Conservation (phyloP, 1,140 invertebrate genomes). For the Pinna nobilis region DNA sequence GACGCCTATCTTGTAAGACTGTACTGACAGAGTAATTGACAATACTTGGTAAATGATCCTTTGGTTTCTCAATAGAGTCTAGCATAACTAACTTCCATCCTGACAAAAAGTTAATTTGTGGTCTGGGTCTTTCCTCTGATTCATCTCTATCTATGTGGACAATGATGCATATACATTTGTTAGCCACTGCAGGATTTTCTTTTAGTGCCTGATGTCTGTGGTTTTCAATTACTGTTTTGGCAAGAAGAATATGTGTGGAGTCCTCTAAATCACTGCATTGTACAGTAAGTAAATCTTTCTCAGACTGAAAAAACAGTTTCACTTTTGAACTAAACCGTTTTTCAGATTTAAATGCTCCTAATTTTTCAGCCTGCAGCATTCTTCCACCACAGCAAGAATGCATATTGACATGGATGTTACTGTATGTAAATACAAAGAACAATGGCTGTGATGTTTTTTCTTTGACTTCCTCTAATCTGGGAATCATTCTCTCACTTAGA, state of each 20-base stretch:
- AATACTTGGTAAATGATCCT: constrained; percentile 18
- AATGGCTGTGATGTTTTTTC: no score
- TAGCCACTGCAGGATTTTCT: neutral
- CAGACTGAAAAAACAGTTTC: constrained; percentile 40
- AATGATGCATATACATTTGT: constrained; percentile 50
- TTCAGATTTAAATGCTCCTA: constrained; percentile 55
- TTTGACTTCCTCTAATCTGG: no score
- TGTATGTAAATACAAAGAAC: no score
- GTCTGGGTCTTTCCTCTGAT: neutral
- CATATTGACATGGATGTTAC: no score
- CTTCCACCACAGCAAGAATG: no score
- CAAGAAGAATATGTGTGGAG: constrained; percentile 45
- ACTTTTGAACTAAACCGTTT: constrained; percentile 45
- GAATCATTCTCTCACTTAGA: no score
- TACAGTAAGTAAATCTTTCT: constrained; percentile 30
- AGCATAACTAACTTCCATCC: constrained; percentile 51
- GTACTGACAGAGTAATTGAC: constrained; percentile 18
- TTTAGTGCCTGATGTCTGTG: constrained; percentile 14
- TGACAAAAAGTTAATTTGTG: constrained; percentile 51
- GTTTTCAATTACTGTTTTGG: constrained; percentile 52
- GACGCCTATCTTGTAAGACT: constrained; percentile 34
- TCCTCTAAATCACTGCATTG: constrained; percentile 45
- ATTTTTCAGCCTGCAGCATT: constrained; percentile 39
- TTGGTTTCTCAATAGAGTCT: constrained; percentile 42
- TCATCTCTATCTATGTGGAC: constrained; percentile 43